Evolutionary conservation across 2,888 invertebrate genomes (phyloP), one percentile per base, ranked within the genome.

Genomic region (Antitype chi): DNA sequence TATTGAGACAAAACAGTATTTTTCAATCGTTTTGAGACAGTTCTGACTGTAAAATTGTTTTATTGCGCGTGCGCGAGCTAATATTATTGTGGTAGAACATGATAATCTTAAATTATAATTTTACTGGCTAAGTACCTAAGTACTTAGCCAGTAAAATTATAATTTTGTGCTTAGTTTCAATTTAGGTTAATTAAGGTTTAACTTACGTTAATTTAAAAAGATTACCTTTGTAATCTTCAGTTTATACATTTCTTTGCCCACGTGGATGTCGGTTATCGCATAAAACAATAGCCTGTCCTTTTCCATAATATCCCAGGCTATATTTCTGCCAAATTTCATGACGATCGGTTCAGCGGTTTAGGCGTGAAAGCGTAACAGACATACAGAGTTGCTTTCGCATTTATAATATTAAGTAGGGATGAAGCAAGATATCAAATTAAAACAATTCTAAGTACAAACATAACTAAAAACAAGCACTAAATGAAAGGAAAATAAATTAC

Each of bases 401-500:
- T 38, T 38, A 38, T 38, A 38, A 38, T 38, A 6, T 38, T 5
- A 6, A 6, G 5, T 38, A 38, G 38, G 38, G 38, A 38, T 11
- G 43, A 17, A 17, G 43, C 25, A 47, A 25, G 38, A 17, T 43
- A 69, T 17, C 13, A 38, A 60, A 23, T 47, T 2, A 53, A 32
- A 52, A 38, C 11, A 32, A 20, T 32, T 74, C 62, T 69, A 57
- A 52, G 62, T 62, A 75, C 38, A 17, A 63, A 72, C 17, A 76
- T 47, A 82, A 67, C 72, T 71, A 47, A 68, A 63, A 9, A 6
- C 38, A 72, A 49, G 7, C 53, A 71, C 53, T 82, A 76, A 87
- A 84, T 78, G 69, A 78, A 80, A 43, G 11, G 70, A 64, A 76
- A 82, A 77, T 86, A 87, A 80, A 81, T 83, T 67, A 38, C 38